A percentile compares a stretch with the other conserved stretches of the same genome.
Conservation (phyloP, 2,888 invertebrate species). For the Mayetiola destructor region DNA sequence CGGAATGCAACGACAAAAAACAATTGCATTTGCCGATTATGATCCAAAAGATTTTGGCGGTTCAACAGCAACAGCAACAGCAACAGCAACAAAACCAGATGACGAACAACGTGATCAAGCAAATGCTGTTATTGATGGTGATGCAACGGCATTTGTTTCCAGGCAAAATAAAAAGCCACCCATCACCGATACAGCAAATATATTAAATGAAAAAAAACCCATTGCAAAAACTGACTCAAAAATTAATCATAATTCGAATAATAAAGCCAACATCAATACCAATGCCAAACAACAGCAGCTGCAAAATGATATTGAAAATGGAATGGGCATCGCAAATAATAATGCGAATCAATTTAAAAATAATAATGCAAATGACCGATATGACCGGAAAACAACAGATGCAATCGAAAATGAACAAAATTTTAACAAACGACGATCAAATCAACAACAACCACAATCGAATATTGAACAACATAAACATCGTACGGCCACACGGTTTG, state of each 20-base stretch:
- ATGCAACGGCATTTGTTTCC: neutral
- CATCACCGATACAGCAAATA: neutral
- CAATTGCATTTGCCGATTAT: slow-evolving; percentile 30
- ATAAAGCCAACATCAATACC: no score
- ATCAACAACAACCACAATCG: neutral
- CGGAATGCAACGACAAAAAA: slow-evolving; percentile 26
- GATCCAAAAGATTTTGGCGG: slow-evolving; percentile 31
- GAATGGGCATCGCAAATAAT: no score
- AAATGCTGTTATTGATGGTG: neutral
- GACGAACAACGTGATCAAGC: neutral
- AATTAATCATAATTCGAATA: neutral
- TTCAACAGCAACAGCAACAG: neutral
- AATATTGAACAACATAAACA: neutral
- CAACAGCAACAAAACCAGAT: neutral
- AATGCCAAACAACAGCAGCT: no score
- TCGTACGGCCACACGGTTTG: neutral
- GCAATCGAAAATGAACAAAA: neutral
- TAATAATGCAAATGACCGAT: no score
- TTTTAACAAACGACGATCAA: neutral
- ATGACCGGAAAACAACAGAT: no score
- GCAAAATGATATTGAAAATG: no score
- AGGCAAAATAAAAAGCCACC: slow-evolving; percentile 2
- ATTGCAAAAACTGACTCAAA: neutral
- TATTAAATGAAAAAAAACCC: neutral
- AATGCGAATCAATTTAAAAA: no score